phyloP scores from a whole-genome alignment of 2,888 invertebrate species.

The Ormyrus rosae region DNA sequence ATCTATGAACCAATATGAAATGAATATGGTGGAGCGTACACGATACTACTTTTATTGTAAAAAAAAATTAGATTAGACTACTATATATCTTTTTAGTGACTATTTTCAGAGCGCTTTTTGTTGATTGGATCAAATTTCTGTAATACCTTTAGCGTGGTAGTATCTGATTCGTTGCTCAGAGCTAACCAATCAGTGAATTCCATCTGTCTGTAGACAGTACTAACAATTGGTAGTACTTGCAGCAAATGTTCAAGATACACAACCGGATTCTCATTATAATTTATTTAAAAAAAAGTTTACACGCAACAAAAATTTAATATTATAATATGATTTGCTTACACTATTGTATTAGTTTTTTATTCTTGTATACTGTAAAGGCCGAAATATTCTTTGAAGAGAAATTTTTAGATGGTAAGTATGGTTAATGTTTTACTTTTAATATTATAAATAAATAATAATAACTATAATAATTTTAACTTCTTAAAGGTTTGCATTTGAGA shows the following conservation, averaged over 20 bases:
- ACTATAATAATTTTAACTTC: too few species aligned
- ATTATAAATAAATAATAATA: too few species aligned
- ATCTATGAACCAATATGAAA: too few species aligned
- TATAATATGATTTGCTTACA: conserved; percentile 78
- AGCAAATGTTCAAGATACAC: neutral
- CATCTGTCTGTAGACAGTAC: conserved; percentile 80
- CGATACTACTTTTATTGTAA: too few species aligned
- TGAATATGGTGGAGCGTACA: too few species aligned
- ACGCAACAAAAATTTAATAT: neutral
- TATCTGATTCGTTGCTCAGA: conserved; percentile 78
- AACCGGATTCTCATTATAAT: conserved; percentile 19
- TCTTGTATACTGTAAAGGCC: conserved; percentile 80
- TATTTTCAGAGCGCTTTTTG: too few species aligned
- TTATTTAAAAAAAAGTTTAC: conserved; percentile 22
- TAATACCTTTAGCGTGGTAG: conserved; percentile 80
- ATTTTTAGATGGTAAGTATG: conserved; percentile 86
- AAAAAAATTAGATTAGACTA: too few species aligned
- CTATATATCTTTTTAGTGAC: too few species aligned
- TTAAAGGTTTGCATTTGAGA: too few species aligned
- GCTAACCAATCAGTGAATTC: conserved; percentile 80
- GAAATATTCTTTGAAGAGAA: conserved; percentile 88
- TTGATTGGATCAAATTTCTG: too few species aligned
- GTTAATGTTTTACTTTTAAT: too few species aligned
- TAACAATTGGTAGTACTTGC: neutral
- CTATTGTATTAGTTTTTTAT: conserved; percentile 79